Evolutionary conservation across 2,888 invertebrate species (phyloP).

Genomic region (Rotaria sp.): DNA sequence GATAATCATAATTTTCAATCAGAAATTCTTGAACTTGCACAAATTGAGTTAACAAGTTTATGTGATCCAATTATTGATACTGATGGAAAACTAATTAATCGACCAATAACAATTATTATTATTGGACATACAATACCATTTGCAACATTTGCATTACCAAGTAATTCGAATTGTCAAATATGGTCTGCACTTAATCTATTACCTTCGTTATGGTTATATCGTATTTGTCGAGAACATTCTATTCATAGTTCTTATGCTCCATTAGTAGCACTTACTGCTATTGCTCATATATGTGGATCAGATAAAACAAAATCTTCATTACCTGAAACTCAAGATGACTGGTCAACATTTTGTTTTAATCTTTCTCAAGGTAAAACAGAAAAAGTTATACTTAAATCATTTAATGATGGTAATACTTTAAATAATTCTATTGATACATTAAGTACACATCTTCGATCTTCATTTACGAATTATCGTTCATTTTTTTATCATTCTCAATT

Average conservation of each 20-base stretch:
- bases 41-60: neutral
- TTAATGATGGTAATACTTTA: neutral
- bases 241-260: neutral
- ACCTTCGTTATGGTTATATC: neutral
- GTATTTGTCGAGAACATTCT: neutral
- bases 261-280: neutral
- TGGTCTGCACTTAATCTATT: neutral
- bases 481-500: neutral
- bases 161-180: neutral
- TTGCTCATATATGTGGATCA: neutral
- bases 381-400: neutral
- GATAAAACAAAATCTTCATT: neutral
- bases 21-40: neutral
- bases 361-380: neutral
- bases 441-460: neutral
- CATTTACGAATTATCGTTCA: neutral
- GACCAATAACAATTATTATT: neutral
- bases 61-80: neutral
- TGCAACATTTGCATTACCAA: neutral
- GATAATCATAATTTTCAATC: too few relatives aligned
- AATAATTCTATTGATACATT: neutral
- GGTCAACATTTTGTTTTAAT: neutral
- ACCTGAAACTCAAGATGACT: neutral
- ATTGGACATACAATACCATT: neutral
- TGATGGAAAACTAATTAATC: neutral